A percentile compares a stretch with the other conserved stretches of the same genome.
These are phyloP conservation scores for Sebastes variabilis DNA, from an alignment of 2,797 vertebrate genomes.

Conservation along the genomic window DNA sequence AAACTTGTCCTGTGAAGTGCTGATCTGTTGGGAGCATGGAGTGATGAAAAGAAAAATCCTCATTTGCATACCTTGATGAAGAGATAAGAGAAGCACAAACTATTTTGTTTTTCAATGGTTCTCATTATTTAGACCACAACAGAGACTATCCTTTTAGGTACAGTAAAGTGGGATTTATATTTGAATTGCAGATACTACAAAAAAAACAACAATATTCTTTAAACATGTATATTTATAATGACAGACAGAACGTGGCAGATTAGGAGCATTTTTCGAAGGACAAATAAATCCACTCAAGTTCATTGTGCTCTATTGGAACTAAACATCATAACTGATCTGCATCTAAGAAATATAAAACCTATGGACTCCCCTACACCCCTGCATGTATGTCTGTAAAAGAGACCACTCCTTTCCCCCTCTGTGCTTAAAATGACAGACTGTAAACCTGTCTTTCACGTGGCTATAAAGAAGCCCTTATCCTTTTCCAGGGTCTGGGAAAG, in stretches of 20 bases:
- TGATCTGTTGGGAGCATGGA: slow-evolving; percentile 19
- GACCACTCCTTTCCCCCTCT: background rate
- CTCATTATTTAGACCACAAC: slow-evolving; percentile 19
- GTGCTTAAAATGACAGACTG: slow-evolving; percentile 56
- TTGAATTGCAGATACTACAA: slow-evolving; percentile 6
- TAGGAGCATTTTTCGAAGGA: background rate
- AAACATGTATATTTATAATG: slow-evolving; percentile 1
- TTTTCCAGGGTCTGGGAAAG: slow-evolving; percentile 43
- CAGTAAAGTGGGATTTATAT: background rate
- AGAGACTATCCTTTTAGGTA: background rate
- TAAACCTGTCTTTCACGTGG: slow-evolving; percentile 74
- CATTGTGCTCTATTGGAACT: background rate
- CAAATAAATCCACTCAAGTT: background rate
- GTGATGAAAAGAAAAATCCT: slow-evolving; percentile 30
- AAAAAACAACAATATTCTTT: background rate
- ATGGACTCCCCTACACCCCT: background rate
- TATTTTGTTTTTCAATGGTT: slow-evolving; percentile 9
- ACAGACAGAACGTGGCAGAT: background rate
- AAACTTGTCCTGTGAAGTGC: slow-evolving; percentile 4
- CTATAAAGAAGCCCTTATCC: slow-evolving; percentile 67
- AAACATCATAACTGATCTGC: background rate
- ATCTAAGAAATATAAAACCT: background rate
- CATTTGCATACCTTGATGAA: slow-evolving; percentile 45
- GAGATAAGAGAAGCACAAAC: slow-evolving; percentile 23
- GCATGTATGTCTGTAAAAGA: slow-evolving; percentile 29